These are phyloP conservation scores for Amazona guildingii DNA, from an alignment of 2,113 vertebrate species.

Conservation along the genomic window DNA sequence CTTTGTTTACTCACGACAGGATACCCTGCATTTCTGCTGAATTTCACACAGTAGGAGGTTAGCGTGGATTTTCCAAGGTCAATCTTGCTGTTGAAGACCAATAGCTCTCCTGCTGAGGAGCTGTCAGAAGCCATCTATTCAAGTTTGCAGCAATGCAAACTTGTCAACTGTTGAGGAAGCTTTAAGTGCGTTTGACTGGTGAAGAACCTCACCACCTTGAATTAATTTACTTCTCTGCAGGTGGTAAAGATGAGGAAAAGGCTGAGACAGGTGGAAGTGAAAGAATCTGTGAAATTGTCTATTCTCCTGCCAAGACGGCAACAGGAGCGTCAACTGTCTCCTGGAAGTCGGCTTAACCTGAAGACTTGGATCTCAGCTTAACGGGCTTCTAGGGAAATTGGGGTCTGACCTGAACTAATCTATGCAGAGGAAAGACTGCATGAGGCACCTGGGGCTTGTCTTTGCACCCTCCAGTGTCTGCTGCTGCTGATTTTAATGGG, in stretches of 20 bases:
- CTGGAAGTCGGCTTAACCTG: background rate
- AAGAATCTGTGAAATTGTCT: constrained; percentile 50
- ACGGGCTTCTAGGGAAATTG: background rate
- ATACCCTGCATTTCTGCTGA: background rate
- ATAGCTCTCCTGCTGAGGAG: constrained; percentile 6
- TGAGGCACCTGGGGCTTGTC: background rate
- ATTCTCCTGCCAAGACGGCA: background rate
- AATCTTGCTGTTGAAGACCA: background rate
- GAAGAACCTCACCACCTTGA: background rate
- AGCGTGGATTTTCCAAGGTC: constrained; percentile 11
- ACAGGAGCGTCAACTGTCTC: background rate
- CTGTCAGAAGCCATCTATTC: constrained; percentile 18
- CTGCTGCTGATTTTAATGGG: background rate
- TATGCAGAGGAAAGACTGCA: background rate
- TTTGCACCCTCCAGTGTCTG: background rate
- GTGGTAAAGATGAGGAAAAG: background rate
- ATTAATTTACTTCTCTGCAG: constrained; percentile 54
- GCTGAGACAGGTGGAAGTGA: background rate
- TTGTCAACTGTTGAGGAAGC: constrained; percentile 3
- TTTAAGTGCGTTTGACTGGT: background rate
- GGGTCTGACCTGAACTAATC: background rate
- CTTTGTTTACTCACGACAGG: background rate
- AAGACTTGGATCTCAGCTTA: background rate
- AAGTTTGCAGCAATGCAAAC: background rate
- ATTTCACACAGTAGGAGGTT: background rate